A percentile compares a stretch with the other conserved stretches of the same genome.
phyloP scores from a whole-genome alignment of 2,113 vertebrate genomes.

The Stercorarius parasiticus region DNA sequence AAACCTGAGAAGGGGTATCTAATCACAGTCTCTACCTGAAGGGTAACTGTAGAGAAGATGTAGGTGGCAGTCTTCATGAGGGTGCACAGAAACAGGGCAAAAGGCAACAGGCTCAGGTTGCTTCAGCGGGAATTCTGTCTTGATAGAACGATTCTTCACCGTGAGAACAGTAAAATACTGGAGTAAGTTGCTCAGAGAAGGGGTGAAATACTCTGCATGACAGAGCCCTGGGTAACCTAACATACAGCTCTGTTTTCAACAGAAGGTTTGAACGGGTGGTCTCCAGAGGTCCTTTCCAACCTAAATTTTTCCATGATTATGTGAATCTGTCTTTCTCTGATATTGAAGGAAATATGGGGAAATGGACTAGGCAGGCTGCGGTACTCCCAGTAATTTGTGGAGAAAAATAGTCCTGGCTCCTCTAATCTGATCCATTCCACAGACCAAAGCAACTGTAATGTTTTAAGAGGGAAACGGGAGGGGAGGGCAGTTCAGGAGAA shows the following conservation, averaged over 20 bases:
- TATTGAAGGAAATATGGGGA: background rate
- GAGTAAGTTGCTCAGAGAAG: background rate
- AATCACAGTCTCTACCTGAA: background rate
- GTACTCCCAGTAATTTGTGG: background rate
- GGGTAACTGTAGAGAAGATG: background rate
- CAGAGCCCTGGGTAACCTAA: background rate
- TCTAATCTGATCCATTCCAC: background rate
- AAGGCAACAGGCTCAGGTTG: background rate
- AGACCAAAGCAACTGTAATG: background rate
- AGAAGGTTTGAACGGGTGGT: background rate
- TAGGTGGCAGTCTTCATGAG: background rate
- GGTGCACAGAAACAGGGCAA: background rate
- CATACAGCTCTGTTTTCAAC: background rate
- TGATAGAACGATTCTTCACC: background rate
- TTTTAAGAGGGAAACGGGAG: background rate
- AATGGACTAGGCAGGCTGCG: background rate
- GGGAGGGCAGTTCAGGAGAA: background rate
- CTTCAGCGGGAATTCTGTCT: background rate
- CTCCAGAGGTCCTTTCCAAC: background rate
- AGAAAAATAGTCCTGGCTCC: background rate
- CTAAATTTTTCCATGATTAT: background rate
- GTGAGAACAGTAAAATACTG: background rate
- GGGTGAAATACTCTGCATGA: background rate
- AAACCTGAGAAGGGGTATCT: background rate
- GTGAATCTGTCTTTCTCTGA: background rate